A percentile compares a stretch with the other conserved stretches of the same genome.
phyloP scores from a whole-genome alignment of 2,888 invertebrate species.

The Crocallis elinguaria region DNA sequence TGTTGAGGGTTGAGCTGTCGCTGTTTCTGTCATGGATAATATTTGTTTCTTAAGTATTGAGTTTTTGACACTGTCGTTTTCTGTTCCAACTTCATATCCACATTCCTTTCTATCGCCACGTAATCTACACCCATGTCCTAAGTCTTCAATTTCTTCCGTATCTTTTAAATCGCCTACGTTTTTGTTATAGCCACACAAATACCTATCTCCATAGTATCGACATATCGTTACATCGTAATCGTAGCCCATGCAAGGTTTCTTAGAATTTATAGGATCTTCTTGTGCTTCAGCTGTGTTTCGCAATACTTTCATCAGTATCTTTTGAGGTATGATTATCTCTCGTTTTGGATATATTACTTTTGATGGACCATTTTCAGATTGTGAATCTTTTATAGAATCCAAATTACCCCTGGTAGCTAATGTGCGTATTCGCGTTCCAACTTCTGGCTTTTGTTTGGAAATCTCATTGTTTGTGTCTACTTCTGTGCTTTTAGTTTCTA shows the following conservation, averaged over 20 bases:
- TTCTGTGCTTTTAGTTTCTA: background rate
- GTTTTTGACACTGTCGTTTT: slow-evolving; percentile 38
- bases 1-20: background rate
- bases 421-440: background rate
- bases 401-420: background rate
- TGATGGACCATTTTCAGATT: background rate
- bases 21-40: background rate
- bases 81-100: slow-evolving; percentile 55
- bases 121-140: slow-evolving; percentile 58
- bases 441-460: background rate
- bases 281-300: slow-evolving; percentile 1
- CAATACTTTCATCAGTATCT: slow-evolving; percentile 1
- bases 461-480: background rate
- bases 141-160: slow-evolving; percentile 40
- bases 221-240: slow-evolving; percentile 60
- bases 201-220: slow-evolving; percentile 53
- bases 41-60: slow-evolving; percentile 7
- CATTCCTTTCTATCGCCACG: slow-evolving; percentile 70
- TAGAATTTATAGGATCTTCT: background rate
- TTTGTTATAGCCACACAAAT: slow-evolving; percentile 71
- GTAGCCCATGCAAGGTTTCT: slow-evolving; percentile 49
- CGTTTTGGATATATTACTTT: background rate
- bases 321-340: background rate
- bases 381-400: background rate
- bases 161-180: slow-evolving; percentile 49